Percentiles rank a stretch among this genome's conserved stretches.
Evolutionary conservation across 2,113 vertebrate species (phyloP).

Genomic region (Limanda limanda): DNA sequence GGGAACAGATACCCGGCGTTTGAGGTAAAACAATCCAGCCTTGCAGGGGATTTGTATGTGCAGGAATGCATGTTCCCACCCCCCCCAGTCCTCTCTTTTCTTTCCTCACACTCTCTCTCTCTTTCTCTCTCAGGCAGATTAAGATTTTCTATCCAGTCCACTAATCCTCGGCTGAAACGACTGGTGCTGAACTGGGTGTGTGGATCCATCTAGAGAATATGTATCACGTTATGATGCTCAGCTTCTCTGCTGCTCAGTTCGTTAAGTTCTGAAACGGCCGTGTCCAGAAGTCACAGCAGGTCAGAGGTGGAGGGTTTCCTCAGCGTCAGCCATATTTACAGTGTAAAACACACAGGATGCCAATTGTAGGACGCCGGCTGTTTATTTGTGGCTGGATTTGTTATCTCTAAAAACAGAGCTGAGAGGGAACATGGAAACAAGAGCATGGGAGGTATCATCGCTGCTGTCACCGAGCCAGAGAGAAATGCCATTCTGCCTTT

Average conservation of each 20-base stretch:
- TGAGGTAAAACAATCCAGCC: constrained; percentile 44
- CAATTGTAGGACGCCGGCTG: constrained; percentile 16
- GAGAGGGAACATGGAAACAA: constrained; percentile 44
- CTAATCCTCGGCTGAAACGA: constrained; percentile 65
- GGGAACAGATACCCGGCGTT: constrained; percentile 65
- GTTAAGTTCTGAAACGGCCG: constrained; percentile 22
- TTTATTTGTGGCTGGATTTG: constrained; percentile 58
- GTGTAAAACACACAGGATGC: constrained; percentile 11
- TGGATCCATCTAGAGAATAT: constrained; percentile 43
- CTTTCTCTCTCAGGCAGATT: constrained; percentile 60
- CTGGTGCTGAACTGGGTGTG: constrained; percentile 37
- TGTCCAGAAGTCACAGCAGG: constrained; percentile 38
- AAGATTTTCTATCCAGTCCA: constrained; percentile 54
- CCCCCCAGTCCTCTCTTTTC: constrained; percentile 13
- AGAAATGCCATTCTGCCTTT: constrained; percentile 49
- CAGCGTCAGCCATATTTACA: constrained; percentile 24
- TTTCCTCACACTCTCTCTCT: constrained; percentile 15
- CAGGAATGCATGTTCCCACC: constrained; percentile 49
- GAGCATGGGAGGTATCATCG: constrained; percentile 68
- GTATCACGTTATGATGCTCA: constrained; percentile 29
- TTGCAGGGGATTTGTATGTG: constrained; percentile 43
- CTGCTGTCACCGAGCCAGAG: constrained; percentile 56
- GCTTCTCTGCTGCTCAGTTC: constrained; percentile 20
- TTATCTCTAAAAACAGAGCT: constrained; percentile 72
- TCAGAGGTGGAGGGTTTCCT: constrained; percentile 25